A percentile compares a stretch with the other conserved stretches of the same genome.
These are phyloP conservation scores for Sialis lutaria DNA, from an alignment of 2,888 invertebrate species.

Conservation along the genomic window DNA sequence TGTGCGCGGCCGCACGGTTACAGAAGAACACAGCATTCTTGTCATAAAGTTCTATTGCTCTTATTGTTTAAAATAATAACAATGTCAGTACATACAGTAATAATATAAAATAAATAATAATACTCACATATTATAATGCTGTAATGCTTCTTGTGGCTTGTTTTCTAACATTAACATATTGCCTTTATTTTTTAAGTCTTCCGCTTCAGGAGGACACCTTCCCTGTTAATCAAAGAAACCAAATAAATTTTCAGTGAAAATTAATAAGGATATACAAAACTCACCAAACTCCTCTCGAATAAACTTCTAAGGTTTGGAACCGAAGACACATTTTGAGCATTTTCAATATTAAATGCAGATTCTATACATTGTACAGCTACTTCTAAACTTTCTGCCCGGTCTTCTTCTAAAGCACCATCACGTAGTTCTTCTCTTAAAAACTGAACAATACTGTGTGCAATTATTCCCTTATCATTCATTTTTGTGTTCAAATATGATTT, in stretches of 20 bases:
- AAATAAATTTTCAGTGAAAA: neutral
- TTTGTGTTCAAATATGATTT: too few species aligned
- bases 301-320: neutral
- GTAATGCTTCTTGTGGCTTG: slow-evolving; percentile 62
- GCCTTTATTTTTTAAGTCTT: slow-evolving; percentile 73
- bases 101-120: neutral
- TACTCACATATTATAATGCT: slow-evolving; percentile 53
- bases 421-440: slow-evolving; percentile 19
- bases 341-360: slow-evolving; percentile 62
- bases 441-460: slow-evolving; percentile 17
- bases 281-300: too few species aligned
- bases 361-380: slow-evolving; percentile 92
- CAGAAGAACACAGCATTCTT: slow-evolving; percentile 91
- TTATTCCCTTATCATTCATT: slow-evolving; percentile 7
- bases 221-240: neutral
- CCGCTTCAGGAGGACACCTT: slow-evolving; percentile 40
- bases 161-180: slow-evolving; percentile 77
- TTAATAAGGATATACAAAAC: neutral
- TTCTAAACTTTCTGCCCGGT: slow-evolving; percentile 58
- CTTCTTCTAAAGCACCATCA: slow-evolving; percentile 17
- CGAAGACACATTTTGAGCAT: neutral
- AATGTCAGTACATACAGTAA: neutral
- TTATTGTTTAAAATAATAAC: slow-evolving; percentile 19
- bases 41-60: slow-evolving; percentile 75
- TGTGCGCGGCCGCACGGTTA: slow-evolving; percentile 92